A percentile compares a stretch with the other conserved stretches of the same genome.
These are phyloP conservation scores for Carabus problematicus DNA, from an alignment of 2,888 invertebrate species.

Conservation along the genomic window DNA sequence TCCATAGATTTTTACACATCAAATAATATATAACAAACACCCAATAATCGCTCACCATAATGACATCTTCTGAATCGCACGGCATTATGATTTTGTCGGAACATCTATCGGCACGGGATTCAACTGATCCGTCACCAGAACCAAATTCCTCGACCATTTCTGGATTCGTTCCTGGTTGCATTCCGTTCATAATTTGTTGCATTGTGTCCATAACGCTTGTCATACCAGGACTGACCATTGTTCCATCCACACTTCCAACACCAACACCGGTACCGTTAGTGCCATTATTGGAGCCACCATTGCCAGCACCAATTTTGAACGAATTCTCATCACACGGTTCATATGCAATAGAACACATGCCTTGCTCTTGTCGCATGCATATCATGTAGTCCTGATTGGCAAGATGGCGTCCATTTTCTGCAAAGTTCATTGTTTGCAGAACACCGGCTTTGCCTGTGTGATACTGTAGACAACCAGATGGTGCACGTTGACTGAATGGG, in stretches of 20 bases:
- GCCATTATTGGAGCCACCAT: conserved; percentile 7
- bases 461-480: conserved; percentile 80
- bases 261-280: conserved; percentile 18
- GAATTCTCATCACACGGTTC: conserved; percentile 77
- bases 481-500: conserved; percentile 78
- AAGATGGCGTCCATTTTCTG: conserved; percentile 81
- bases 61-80: conserved; percentile 84
- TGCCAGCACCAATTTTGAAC: conserved; percentile 72
- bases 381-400: conserved; percentile 80
- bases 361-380: conserved; percentile 74
- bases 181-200: conserved; percentile 48
- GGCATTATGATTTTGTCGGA: conserved; percentile 79
- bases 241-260: background rate
- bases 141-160: conserved; percentile 50
- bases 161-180: conserved; percentile 45
- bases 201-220: conserved; percentile 44
- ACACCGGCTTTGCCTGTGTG: conserved; percentile 66
- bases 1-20: background rate
- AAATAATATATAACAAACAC: background rate
- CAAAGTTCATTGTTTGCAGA: conserved; percentile 81
- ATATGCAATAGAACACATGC: conserved; percentile 79
- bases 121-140: conserved; percentile 56
- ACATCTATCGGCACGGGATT: conserved; percentile 58
- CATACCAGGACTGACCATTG: conserved; percentile 7
- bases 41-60: conserved; percentile 64